Percentiles rank a stretch among this genome's conserved stretches.
Evolutionary conservation across 2,113 vertebrate genomes (phyloP).

Genomic region (Tenebrosternarchus preto): DNA sequence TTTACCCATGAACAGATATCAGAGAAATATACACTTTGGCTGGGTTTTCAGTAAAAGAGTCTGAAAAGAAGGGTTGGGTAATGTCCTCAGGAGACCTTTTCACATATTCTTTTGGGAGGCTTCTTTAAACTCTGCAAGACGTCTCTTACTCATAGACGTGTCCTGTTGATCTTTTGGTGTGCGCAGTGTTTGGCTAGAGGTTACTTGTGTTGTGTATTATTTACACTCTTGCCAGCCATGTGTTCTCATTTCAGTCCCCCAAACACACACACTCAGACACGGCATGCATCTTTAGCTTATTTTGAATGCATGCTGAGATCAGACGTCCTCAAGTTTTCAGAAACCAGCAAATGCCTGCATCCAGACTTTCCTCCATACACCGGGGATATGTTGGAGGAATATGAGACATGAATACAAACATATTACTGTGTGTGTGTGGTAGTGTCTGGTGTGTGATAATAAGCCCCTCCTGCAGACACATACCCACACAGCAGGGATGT

Average conservation of each 20-base stretch:
- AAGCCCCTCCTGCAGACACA: constrained; percentile 8
- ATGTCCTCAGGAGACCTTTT: background rate
- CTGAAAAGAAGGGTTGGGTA: background rate
- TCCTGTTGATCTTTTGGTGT: constrained; percentile 2
- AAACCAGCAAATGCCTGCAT: constrained; percentile 47
- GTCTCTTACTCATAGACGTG: constrained; percentile 20
- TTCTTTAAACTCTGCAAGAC: constrained; percentile 13
- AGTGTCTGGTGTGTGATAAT: constrained; percentile 29
- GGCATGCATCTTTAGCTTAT: constrained; percentile 53
- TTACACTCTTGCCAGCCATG: constrained; percentile 32
- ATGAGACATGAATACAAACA: constrained; percentile 7
- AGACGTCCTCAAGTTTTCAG: constrained; percentile 53
- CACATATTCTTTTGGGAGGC: constrained; percentile 3
- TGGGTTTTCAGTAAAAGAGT: background rate
- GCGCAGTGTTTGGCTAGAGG: constrained; percentile 28
- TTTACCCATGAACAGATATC: background rate
- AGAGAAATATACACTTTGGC: background rate
- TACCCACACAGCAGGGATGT: constrained; percentile 8
- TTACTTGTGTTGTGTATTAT: constrained; percentile 31
- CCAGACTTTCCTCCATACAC: constrained; percentile 7
- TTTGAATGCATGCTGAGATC: constrained; percentile 58
- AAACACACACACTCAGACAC: constrained; percentile 19
- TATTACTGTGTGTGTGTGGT: constrained; percentile 25
- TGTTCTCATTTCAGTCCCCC: constrained; percentile 6
- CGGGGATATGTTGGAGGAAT: too few species aligned